Conservation (phyloP, 1,140 invertebrate species). For the Zaprionus davidi region DNA sequence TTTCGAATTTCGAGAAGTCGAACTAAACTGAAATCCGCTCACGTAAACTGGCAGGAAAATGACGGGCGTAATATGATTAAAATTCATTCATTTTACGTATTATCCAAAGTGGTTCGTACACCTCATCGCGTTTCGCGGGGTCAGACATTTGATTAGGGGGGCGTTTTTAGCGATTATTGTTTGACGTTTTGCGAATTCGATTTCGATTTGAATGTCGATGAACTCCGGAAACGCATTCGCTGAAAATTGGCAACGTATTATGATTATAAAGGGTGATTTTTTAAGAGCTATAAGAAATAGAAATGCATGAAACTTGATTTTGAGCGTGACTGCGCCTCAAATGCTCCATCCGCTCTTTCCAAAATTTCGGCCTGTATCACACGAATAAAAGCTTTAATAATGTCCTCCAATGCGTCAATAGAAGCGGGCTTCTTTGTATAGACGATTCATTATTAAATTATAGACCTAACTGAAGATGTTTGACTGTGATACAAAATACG, state of each 20-base stretch:
- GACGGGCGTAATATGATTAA: slow-evolving; percentile 73
- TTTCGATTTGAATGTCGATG: slow-evolving; percentile 20
- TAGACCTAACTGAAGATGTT: too few species aligned
- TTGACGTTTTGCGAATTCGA: slow-evolving; percentile 11
- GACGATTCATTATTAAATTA: too few species aligned
- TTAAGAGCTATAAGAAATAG: too few species aligned
- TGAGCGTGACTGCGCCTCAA: too few species aligned
- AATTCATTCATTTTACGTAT: slow-evolving; percentile 73
- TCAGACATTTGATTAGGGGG: slow-evolving; percentile 77
- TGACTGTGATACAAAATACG: too few species aligned
- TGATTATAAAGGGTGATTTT: background rate
- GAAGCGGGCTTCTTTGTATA: too few species aligned
- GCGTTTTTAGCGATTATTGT: slow-evolving; percentile 22
- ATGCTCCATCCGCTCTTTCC: too few species aligned
- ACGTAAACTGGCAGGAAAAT: slow-evolving; percentile 62
- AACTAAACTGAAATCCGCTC: slow-evolving; percentile 16
- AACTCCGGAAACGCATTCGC: slow-evolving; percentile 20
- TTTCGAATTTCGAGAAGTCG: background rate
- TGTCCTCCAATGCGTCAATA: too few species aligned
- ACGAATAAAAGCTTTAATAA: too few species aligned
- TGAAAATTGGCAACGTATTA: background rate
- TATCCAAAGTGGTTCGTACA: slow-evolving; percentile 41
- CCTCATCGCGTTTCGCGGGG: slow-evolving; percentile 23
- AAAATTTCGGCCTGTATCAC: too few species aligned
- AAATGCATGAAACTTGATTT: too few species aligned